Base-by-base conservation (phyloP, 2,888 invertebrate genomes). In the Bibio marci region DNA sequence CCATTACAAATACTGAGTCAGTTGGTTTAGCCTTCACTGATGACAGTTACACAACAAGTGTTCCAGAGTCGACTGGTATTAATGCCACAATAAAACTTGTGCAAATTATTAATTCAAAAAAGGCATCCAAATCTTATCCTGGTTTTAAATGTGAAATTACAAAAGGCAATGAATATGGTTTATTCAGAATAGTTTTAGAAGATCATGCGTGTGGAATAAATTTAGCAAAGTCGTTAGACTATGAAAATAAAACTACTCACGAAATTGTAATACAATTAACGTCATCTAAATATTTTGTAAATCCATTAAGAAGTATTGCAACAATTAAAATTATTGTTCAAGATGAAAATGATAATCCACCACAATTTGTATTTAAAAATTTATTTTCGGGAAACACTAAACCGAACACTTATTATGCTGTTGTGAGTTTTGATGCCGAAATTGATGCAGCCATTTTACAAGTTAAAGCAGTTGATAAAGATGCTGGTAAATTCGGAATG, bases 301-400 rank as follows among this genome's bases (percentile, higher is more conserved):
- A 85, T 58, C 79, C 79, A 1, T 76, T 78, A 30, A 74, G 73
- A 45, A 80, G 78, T 49, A 70, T 71, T 17, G 77, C 85, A 0
- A 72, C 72, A 49, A 73, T 92, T 0, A 79, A 80, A 45, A 73
- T 94, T 1, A 79, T 82, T 45, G 79, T 94, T 2, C 22, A 33
- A 15, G 92, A 94, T 56, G 76, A 85, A 1, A 94, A 94, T 55
- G 92, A 94, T 55, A 91, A 92, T 56, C 69, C 71, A 1, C 92
- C 94, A 0, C 69, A 73, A 48, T 94, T 92, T 55, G 59, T 79
- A 1, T 82, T 79, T 50, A 77, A 80, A 2, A 70, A 72, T 12
- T 59, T 66, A 38, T 63, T 63, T 0, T 63, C 66, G 1, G 64
- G 68, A 34, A 62, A 65, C 3, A 67, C 66, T 1, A 72, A 72